These are phyloP conservation scores for Pelodiscus sinensis DNA, from an alignment of 2,113 vertebrate species.

Conservation along the genomic window DNA sequence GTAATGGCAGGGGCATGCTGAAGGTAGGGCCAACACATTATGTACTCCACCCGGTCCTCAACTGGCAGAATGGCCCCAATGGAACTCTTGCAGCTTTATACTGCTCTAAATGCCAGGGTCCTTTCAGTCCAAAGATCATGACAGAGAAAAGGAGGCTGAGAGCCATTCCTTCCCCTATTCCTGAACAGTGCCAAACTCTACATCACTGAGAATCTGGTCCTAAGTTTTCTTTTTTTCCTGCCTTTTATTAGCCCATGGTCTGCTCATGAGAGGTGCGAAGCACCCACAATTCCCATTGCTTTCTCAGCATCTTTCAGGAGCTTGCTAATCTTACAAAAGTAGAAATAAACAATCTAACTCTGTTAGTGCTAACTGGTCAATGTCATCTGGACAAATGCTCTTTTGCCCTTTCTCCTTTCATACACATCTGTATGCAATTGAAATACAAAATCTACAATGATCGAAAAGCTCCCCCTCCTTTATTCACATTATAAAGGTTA, in stretches of 20 bases:
- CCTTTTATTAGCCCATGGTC: not conserved
- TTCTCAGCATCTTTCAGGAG: not conserved
- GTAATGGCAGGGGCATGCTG: not conserved
- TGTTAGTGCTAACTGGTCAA: not conserved
- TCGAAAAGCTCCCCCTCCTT: constrained; percentile 1
- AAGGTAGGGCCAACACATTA: not conserved
- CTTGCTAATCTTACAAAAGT: not conserved
- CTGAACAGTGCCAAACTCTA: not conserved
- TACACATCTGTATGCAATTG: not conserved
- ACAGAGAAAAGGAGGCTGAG: not conserved
- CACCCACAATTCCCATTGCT: not conserved
- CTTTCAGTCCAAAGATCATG: not conserved
- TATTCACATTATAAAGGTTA: constrained; percentile 17
- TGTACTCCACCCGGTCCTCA: not conserved
- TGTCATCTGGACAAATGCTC: not conserved
- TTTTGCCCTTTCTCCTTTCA: not conserved
- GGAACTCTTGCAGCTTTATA: not conserved
- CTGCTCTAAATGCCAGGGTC: not conserved
- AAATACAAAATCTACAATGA: not conserved
- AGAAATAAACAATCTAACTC: not conserved
- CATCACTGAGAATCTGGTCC: not conserved
- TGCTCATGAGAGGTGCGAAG: not conserved
- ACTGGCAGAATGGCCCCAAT: not conserved
- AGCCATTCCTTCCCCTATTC: rapidly evolving
- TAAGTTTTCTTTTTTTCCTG: not conserved